Percentiles rank a stretch among this genome's conserved stretches.
Conservation (phyloP, 37 sponge, comb jelly and placozoan genomes). For the Chondrilla cf. caribensis region DNA sequence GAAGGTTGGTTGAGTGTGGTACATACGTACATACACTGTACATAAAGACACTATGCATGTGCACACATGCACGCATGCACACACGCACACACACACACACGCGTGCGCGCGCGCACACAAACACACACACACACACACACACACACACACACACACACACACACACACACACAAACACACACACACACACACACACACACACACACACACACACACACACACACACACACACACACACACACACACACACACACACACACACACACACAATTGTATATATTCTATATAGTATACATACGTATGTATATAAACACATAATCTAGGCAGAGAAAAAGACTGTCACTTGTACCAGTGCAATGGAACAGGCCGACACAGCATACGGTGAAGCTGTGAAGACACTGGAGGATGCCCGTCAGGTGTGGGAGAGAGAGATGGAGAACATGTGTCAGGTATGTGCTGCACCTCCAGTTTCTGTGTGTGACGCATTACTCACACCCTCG, state of each 20-base stretch:
- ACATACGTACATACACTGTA: background rate
- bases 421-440: conserved; percentile 91
- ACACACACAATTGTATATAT: background rate
- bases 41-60: no score
- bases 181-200: no score
- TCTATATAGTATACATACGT: background rate
- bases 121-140: conserved; percentile 13
- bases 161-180: background rate
- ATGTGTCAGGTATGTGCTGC: conserved; percentile 58
- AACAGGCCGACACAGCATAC: conserved; percentile 64
- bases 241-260: background rate
- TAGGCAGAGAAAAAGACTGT: conserved; percentile 49
- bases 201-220: background rate
- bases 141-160: no score
- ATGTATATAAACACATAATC: no score
- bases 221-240: background rate
- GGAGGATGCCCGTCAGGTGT: conserved; percentile 72
- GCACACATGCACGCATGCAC: background rate
- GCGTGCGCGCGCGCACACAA: conserved; percentile 24
- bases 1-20: background rate
- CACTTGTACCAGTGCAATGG: conserved; percentile 27
- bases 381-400: conserved; percentile 68
- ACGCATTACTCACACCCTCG: no score
- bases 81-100: background rate
- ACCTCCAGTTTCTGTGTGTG: no score